Base-by-base conservation (phyloP, 2,113 vertebrate species). In the Pangasianodon gigas region DNA sequence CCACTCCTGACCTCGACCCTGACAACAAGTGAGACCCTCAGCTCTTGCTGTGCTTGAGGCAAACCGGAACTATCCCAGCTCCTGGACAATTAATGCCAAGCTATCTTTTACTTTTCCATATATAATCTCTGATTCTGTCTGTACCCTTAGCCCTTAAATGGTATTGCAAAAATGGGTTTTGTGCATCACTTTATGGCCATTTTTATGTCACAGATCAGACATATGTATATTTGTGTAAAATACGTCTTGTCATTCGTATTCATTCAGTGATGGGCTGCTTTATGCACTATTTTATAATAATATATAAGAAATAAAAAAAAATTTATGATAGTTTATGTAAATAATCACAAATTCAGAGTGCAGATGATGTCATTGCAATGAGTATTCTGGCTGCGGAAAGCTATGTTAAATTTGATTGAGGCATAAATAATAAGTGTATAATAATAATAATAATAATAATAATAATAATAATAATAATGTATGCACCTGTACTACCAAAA, bases 61-160 rank as follows among this genome's bases (percentile, higher is more conserved):
- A 92, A 91, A 89, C 92, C 90, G 88, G 92, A 94, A 94, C 95
- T 93, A 94, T 95, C 91, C 93, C 93, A 91, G 92, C 92, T 94
- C 93, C 92, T 92, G 95, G 92, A 93, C 94, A 93, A 95, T 95
- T 95, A 95, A 93, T 93, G 93, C 91, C 84, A 90, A 94, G 92
- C 87, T 92, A 90, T 90, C n/a, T 91, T 90, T 2, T 88, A 81
- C 82, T 29, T 81, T 52, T 58, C 41, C 69, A 37, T 87, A 84
- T 54, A 81, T 52, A 62, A 9, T 87, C 82, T 89, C 86, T 91
- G 69, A 52, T 82, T 88, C 41, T 86, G 85, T 85, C 16, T 71
- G 10, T 81, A n/a, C 79, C 26, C 11, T 13, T 51, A 85, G 37
- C 19, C 84, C 74, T 90, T 88, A 79, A 86, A 84, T 4, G 52